Base-by-base conservation (phyloP, 1,140 invertebrate genomes). In the Ips nitidus region DNA sequence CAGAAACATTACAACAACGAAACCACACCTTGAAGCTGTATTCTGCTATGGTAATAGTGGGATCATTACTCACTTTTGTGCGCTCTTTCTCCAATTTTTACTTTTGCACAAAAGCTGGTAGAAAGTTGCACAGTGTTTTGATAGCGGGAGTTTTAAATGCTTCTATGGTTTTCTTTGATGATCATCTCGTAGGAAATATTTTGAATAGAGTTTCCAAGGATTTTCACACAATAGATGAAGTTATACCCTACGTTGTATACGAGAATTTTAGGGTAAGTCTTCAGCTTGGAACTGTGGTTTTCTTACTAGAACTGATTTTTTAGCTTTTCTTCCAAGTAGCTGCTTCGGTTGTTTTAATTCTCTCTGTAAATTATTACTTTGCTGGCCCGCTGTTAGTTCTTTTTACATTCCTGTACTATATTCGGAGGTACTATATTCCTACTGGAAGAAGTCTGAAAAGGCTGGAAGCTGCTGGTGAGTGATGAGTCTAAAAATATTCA, bases 381-480 rank as follows among this genome's bases (percentile, higher is more conserved):
- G n/a, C 73, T 8, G 50, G 73, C 38, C 66, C 87, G 7, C 81
- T 84, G 2, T 41, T 83, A 1, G 76, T 86, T 39, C 77, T 90
- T 2, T 79, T 80, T 8, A 64, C 84, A 2, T 57, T 87, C 4
- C 85, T 90, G 71, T 76, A 83, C n/a, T 76, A 83, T n/a, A 74
- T 88, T 6, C 71, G 87, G 59, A 76, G 77, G 47, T 85, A 86
- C 72, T 91, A 90, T 77, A 75, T 91, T 4, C 76, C 77, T n/a
- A 87, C 87, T 4, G 87, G 88, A 2, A 78, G 88, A 67, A 88
- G 86, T 76, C 75, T 90, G 7, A 89, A 89, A 75, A 78, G 88
- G 70, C 78, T 90, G 6, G 89, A 90, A 78, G 86, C 86, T 69
- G 84, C 84, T 62, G 83, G 88, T 89, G 79, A 83, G 82, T 75